Percentiles rank a stretch among this genome's conserved stretches.
These are phyloP conservation scores for Sphaerophoria rueppellii DNA, from an alignment of 2,888 invertebrate genomes.

Conservation along the genomic window DNA sequence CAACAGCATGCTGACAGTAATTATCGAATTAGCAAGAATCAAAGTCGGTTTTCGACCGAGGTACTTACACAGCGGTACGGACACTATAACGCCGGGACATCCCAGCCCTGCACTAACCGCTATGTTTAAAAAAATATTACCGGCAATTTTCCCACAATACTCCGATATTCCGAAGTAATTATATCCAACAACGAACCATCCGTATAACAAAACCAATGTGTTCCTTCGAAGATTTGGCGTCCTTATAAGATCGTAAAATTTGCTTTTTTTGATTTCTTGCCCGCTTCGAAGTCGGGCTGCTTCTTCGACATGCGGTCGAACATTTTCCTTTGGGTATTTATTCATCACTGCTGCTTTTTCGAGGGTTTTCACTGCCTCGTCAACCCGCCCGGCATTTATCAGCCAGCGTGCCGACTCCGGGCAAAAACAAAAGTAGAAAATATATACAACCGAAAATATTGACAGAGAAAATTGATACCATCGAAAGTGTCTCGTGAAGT, in stretches of 20 bases:
- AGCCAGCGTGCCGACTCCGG: slow-evolving; percentile 91
- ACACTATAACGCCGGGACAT: slow-evolving; percentile 85
- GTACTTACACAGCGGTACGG: slow-evolving; percentile 83
- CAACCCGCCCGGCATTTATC: slow-evolving; percentile 85
- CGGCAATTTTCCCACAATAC: slow-evolving; percentile 90
- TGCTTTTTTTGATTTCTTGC: slow-evolving; percentile 77
- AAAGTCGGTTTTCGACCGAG: slow-evolving; percentile 88
- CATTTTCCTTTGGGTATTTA: slow-evolving; percentile 82
- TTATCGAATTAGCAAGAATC: slow-evolving; percentile 85
- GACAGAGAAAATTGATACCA: slow-evolving; percentile 86
- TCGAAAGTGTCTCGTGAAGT: slow-evolving; percentile 85
- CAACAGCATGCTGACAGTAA: slow-evolving; percentile 86
- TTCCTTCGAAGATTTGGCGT: slow-evolving; percentile 87
- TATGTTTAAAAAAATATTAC: slow-evolving; percentile 90
- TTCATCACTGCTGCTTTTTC: slow-evolving; percentile 85
- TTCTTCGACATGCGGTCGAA: slow-evolving; percentile 79
- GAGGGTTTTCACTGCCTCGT: slow-evolving; percentile 85
- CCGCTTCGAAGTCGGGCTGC: slow-evolving; percentile 82
- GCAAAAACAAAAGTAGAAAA: slow-evolving; percentile 86
- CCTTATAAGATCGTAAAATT: slow-evolving; percentile 85
- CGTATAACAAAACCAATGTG: slow-evolving; percentile 80
- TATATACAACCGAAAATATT: slow-evolving; percentile 84
- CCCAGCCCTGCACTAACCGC: slow-evolving; percentile 91
- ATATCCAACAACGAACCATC: slow-evolving; percentile 87
- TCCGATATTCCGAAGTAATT: slow-evolving; percentile 94